Conservation (phyloP, 1,140 invertebrate species). For the Thaumatotibia leucotreta region DNA sequence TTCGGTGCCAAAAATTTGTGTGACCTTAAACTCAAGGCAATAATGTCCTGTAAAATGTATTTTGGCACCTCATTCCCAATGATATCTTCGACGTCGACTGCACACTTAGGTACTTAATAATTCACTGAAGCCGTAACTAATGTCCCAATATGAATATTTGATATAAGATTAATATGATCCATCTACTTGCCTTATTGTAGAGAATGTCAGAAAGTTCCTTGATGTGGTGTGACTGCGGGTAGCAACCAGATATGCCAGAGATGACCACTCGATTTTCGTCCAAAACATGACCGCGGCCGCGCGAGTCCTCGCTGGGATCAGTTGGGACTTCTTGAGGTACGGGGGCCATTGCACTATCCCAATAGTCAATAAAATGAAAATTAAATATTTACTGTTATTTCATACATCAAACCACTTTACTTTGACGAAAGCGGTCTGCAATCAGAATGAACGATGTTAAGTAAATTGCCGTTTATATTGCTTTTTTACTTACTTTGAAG, state of each 20-base stretch:
- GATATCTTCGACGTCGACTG: no score
- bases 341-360: conserved; percentile 21
- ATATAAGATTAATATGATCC: no score
- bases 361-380: background rate
- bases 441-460: background rate
- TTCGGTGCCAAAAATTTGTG: no score
- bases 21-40: no score
- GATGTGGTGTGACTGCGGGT: conserved; percentile 17
- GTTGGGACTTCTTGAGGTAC: conserved; percentile 20
- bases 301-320: background rate
- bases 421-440: background rate
- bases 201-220: conserved; percentile 15
- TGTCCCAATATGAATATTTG: no score
- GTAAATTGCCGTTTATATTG: background rate
- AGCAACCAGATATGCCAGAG: conserved; percentile 23
- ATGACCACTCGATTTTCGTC: conserved; percentile 17
- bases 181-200: conserved; percentile 24
- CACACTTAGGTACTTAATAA: no score
- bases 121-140: no score
- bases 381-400: background rate
- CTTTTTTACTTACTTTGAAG: no score
- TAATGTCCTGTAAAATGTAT: no score
- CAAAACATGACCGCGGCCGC: background rate
- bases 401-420: background rate
- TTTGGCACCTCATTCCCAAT: no score